Conservation (phyloP, 2,888 invertebrate species). For the Drosophila cracens region DNA sequence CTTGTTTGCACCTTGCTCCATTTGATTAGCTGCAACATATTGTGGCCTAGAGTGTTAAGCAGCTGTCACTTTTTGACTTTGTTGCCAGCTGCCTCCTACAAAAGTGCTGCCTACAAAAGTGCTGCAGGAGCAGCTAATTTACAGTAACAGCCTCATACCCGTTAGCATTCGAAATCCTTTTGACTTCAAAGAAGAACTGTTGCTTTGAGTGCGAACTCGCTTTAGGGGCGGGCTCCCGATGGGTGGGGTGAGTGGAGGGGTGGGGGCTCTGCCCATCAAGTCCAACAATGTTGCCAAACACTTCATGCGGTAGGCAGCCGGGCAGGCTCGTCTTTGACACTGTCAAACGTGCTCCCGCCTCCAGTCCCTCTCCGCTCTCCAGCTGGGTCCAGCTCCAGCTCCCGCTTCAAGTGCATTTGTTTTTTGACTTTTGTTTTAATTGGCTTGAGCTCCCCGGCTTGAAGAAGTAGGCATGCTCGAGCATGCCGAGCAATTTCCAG, state of each 20-base stretch:
- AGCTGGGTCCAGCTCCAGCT: constrained; percentile 18
- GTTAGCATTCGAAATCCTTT: constrained; percentile 54
- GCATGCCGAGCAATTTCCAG: constrained; percentile 18
- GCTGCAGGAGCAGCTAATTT: constrained; percentile 67
- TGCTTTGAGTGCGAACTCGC: constrained; percentile 64
- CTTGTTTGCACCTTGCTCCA: constrained; percentile 2
- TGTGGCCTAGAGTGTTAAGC: constrained; percentile 33
- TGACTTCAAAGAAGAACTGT: constrained; percentile 80
- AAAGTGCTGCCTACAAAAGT: background rate
- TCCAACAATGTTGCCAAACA: constrained; percentile 68
- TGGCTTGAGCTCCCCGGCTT: constrained; percentile 67
- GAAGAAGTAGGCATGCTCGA: constrained; percentile 58
- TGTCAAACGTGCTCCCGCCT: constrained; percentile 59
- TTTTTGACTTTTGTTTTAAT: constrained; percentile 81
- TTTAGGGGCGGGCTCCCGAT: background rate
- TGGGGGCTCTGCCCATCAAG: background rate
- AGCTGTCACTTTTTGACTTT: constrained; percentile 40
- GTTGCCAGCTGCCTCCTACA: constrained; percentile 24
- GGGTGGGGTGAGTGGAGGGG: background rate
- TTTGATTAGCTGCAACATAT: constrained; percentile 43
- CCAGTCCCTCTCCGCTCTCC: background rate
- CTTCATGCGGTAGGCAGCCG: constrained; percentile 69
- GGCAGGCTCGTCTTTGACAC: constrained; percentile 73
- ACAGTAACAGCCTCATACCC: constrained; percentile 35
- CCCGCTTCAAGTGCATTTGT: constrained; percentile 72